Evolutionary conservation across 2,113 vertebrate species (phyloP).

Genomic region (western clawed frog (Xenopus tropicalis)): UCB_Xtro_10.0 CM004445.2:26843501-26844000

Average conservation of each 20-base stretch:
- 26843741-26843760: conserved; percentile 74
- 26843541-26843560: no score
- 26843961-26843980: conserved; percentile 84
- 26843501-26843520: no score
- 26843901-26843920: conserved; percentile 46
- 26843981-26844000: conserved; percentile 80
- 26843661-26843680: no score
- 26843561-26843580: no score
- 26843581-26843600: no score
- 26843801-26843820: conserved; percentile 85
- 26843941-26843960: conserved; percentile 85
- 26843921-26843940: conserved; percentile 60
- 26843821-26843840: conserved; percentile 80
- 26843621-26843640: no score
- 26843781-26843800: conserved; percentile 92
- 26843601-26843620: no score
- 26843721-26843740: background rate
- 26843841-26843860: conserved; percentile 81
- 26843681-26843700: no score
- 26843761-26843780: conserved; percentile 84
- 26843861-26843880: conserved; percentile 82
- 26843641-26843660: no score
- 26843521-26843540: no score
- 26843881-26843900: conserved; percentile 61
- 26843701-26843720: no score